These are phyloP conservation scores for Augochlora pura DNA, from an alignment of 1,140 invertebrate genomes.

Conservation along the genomic window DNA sequence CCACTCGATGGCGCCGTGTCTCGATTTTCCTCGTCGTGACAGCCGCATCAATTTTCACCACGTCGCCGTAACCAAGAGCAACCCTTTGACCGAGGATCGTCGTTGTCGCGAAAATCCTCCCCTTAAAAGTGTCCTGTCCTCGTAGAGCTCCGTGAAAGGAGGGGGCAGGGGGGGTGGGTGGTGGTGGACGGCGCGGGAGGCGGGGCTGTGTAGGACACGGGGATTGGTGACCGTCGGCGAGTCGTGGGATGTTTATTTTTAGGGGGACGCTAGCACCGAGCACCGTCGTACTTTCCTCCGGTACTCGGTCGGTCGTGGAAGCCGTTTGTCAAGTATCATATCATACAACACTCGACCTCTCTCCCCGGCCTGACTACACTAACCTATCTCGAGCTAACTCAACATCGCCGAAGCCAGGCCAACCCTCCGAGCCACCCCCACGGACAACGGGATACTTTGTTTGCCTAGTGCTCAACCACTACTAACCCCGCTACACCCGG, in stretches of 20 bases:
- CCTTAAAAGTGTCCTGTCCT: neutral
- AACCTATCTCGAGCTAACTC: conserved; percentile 64
- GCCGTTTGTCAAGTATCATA: conserved; percentile 71
- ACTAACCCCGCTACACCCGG: conserved; percentile 60
- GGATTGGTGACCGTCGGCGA: conserved; percentile 11
- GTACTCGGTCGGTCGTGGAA: conserved; percentile 57
- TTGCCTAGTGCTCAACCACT: conserved; percentile 68
- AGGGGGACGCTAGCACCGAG: conserved; percentile 30
- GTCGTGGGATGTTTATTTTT: conserved; percentile 65
- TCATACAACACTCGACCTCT: conserved; percentile 69
- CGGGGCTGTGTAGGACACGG: neutral
- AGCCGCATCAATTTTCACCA: neutral
- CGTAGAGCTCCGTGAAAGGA: neutral
- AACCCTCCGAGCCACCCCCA: conserved; percentile 45
- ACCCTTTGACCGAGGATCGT: conserved; percentile 2
- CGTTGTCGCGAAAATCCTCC: neutral
- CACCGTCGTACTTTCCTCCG: conserved; percentile 46
- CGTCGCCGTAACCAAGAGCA: neutral
- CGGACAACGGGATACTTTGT: conserved; percentile 65
- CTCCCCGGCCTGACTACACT: conserved; percentile 48
- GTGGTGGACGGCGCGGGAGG: neutral
- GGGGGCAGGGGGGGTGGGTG: neutral
- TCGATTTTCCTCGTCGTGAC: neutral
- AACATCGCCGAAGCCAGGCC: conserved; percentile 60
- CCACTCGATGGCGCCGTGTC: no score